phyloP scores from a whole-genome alignment of 2,113 vertebrate species.

The Petromus typicus region DNA sequence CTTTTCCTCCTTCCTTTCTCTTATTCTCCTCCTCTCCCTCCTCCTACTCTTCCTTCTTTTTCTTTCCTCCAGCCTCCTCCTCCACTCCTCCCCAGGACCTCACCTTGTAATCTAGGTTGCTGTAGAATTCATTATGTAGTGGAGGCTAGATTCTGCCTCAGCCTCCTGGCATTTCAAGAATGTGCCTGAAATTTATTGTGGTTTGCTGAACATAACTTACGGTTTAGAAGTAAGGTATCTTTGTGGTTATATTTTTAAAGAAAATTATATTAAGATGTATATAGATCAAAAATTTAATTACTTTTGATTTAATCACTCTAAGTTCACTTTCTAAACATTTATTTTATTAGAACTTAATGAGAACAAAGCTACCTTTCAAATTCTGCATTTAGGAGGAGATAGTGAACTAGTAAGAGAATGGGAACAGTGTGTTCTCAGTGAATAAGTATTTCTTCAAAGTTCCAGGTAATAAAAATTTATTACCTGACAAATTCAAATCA shows the following conservation, averaged over 20 bases:
- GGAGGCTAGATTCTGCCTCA: not conserved
- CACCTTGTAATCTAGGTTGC: not conserved
- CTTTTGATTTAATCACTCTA: not conserved
- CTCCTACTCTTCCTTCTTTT: not conserved
- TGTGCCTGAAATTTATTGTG: not conserved
- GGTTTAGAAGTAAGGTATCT: not conserved
- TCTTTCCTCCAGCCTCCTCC: not conserved
- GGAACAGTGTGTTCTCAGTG: slow-evolving; percentile 24
- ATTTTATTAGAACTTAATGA: slow-evolving; percentile 48
- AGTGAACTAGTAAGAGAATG: slow-evolving; percentile 37
- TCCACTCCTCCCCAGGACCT: not conserved
- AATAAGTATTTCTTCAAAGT: slow-evolving; percentile 2
- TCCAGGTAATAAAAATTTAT: slow-evolving; percentile 36
- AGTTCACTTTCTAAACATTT: not conserved
- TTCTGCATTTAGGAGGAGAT: slow-evolving; percentile 36
- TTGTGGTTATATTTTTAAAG: slow-evolving; percentile 11
- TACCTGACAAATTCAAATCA: slow-evolving; percentile 47
- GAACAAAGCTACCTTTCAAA: not conserved
- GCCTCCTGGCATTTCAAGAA: not conserved
- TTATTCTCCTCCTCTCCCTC: no score
- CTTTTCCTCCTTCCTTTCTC: not conserved
- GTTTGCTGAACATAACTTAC: not conserved
- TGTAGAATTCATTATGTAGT: not conserved
- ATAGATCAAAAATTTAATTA: slow-evolving; percentile 4
- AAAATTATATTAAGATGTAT: not conserved